Evolutionary conservation across 2,797 vertebrate genomes (phyloP), one percentile per base, ranked within the genome.

Genomic region (Enteromius viviparus): DNA sequence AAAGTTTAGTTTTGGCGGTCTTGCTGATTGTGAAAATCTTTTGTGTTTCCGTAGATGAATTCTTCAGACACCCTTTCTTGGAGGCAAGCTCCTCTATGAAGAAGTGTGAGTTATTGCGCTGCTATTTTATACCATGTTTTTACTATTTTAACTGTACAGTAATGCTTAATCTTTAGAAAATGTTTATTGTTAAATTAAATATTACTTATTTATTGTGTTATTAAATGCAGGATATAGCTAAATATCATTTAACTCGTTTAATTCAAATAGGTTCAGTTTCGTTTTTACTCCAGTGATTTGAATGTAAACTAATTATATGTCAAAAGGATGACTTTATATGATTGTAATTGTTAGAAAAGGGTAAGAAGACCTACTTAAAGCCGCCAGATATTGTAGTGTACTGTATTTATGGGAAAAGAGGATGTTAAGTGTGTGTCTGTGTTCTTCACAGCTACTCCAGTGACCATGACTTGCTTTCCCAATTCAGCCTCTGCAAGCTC

Each of bases 401-500:
- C 71, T 74, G 21, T 15, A 9, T 40, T 75, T 58, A 58, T 58
- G 12, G 51, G 58, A 58, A 58, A 32, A 2, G 53, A 26, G 34
- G 34, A 42, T 76, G 5, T 40, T 87, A 86, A 58, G 23, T 77
- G 1, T 86, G 51, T 66, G 8, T 82, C 7, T 89, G 9, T 77
- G 32, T 81, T 76, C 34, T 34, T 81, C 71, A 1, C 91, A 94
- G 93, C 91, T 89, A 94, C 96, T 92, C 96, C 95, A 0, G 96
- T 97, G 93, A 96, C 97, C 70, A 96, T 98, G 95, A 97, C 96
- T 86, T 97, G 97, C 14, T 97, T 97, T 75, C 97, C 97, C 3
- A 97, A 97, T 87, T 99, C 97, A 1, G 96, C 96, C 15, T 99
- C 98, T 0, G 97, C 96, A 85, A 99, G 98, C 91, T 99, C 97